A percentile compares a stretch with the other conserved stretches of the same genome.
Conservation (phyloP, 2,113 vertebrate species). For the Formicarius rufipectus region DNA sequence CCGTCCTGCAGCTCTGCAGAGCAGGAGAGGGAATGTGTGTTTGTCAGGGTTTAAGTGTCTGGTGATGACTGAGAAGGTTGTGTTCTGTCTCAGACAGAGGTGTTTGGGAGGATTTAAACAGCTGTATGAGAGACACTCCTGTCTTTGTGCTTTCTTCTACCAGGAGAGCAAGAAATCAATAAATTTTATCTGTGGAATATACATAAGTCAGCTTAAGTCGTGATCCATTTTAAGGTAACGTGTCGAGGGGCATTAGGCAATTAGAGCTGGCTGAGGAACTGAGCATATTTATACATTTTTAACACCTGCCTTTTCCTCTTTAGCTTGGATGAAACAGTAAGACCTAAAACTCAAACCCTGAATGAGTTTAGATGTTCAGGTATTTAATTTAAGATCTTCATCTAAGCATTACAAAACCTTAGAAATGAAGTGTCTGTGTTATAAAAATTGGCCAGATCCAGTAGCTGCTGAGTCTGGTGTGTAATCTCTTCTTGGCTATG, state of each 20-base stretch:
- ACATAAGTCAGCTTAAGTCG: not conserved
- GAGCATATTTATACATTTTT: not conserved
- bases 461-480: not conserved
- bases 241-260: not conserved
- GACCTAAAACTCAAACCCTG: not conserved
- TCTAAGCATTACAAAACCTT: not conserved
- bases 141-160: not conserved
- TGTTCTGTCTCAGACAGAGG: accelerated
- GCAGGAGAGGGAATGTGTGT: accelerated
- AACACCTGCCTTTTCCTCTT: not conserved
- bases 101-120: not conserved
- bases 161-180: not conserved
- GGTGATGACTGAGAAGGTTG: not conserved
- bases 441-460: not conserved
- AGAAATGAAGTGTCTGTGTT: not conserved
- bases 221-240: not conserved
- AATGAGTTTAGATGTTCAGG: not conserved
- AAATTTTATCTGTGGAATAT: not conserved
- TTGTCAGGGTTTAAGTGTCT: accelerated
- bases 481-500: not conserved
- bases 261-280: not conserved
- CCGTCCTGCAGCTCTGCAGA: not conserved
- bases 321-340: not conserved
- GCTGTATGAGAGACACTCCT: accelerated
- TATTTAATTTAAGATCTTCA: conserved; percentile 1